Conservation (phyloP, 92 coral and sea anemone genomes). For the Parazoanthus atlanticus region DNA sequence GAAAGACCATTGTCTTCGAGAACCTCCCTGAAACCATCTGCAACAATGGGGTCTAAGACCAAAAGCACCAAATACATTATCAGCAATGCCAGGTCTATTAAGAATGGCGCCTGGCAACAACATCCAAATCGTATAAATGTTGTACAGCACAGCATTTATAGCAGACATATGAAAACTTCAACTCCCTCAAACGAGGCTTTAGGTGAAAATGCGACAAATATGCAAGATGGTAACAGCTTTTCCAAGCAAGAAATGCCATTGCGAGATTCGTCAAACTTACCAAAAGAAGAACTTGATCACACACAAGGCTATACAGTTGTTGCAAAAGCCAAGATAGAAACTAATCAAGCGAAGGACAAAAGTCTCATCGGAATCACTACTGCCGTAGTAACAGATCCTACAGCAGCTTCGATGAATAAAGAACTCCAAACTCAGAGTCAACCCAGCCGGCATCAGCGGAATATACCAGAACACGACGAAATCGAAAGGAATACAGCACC, state of each 20-base stretch:
- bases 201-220: not conserved
- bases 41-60: not conserved
- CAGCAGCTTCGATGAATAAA: not conserved
- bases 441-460: conserved; percentile 19
- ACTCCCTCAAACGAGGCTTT: not conserved
- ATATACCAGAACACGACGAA: conserved; percentile 8
- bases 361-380: not conserved
- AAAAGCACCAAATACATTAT: not conserved
- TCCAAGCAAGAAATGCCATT: not conserved
- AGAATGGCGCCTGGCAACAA: not conserved
- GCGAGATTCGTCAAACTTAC: not conserved
- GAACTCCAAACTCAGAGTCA: not conserved
- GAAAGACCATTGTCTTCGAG: not conserved
- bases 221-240: not conserved
- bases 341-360: not conserved
- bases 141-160: conserved; percentile 22
- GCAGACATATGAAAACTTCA: conserved; percentile 33
- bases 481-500: not conserved
- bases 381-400: not conserved
- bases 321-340: not conserved
- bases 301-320: not conserved
- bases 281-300: not conserved
- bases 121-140: not conserved
- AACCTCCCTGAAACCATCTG: not conserved
- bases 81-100: not conserved